Evolutionary conservation across 2,797 vertebrate species (phyloP), one percentile per base, ranked within the genome.

Genomic region (Danio kyathit): DNA sequence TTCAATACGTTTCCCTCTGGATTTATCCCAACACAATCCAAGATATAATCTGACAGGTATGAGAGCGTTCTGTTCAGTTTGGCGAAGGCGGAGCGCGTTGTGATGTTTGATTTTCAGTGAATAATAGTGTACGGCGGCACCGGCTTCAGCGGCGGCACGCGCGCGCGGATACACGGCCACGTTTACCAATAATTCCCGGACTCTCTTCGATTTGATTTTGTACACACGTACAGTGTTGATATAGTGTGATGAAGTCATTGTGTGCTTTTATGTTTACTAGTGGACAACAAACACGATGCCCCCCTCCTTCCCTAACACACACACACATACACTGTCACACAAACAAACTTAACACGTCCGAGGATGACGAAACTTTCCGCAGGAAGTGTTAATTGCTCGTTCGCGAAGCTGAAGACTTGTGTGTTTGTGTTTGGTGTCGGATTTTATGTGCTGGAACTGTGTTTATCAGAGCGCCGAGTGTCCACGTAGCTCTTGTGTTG

Each of bases 131-230:
- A 91, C 89, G 91, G 90, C 85, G 87, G 91, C 88, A 94, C 96
- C 96, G 96, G 96, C 96, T 96, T 96, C 96, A 89, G 93, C 91
- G 93, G 93, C 93, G 94, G 94, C 95, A 94, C 95, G 94, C 91
- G 87, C 91, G 87, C 95, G 94, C 91, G 88, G 51, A 63, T 76
- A 63, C 64, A 11, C 17, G 59, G 69, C 56, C 41, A 44, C 41
- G 38, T 82, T 71, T 38, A 51, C 49, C 13, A 70, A 56, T 70
- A 46, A 49, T 70, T 64, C 60, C 21, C 46, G 4, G 19, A 19
- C 3, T 7, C 7, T 43, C 44, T 74, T 70, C 10, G 63, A 73
- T 78, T 80, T 29, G 29, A 29, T 29, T 29, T 60, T 43, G 2
- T 82, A 8, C 29, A 29, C 48, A 0, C 19, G 16, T 38, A 13